Evolutionary conservation across 1,140 invertebrate genomes (phyloP).

Genomic region (Leptinotarsa defecta): DNA sequence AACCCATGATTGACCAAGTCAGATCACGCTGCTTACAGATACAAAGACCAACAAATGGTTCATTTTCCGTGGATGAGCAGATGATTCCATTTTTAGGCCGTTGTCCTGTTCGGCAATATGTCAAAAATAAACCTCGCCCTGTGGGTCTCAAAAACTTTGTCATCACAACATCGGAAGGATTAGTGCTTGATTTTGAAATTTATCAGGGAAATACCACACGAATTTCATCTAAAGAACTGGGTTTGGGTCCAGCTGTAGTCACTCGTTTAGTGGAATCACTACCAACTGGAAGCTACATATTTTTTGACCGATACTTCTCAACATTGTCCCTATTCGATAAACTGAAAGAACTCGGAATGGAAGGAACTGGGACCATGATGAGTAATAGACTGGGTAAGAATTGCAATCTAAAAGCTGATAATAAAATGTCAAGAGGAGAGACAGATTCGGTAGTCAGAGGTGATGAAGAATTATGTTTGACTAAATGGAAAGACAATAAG

Average conservation of each 20-base stretch:
- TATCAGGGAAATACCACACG: conserved; percentile 2
- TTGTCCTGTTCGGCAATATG: conserved; percentile 31
- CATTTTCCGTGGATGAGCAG: conserved; percentile 41
- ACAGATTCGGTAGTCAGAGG: conserved; percentile 4
- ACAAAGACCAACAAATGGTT: not conserved
- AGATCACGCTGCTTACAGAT: conserved; percentile 3
- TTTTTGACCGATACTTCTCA: conserved; percentile 1
- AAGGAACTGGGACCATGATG: conserved; percentile 5
- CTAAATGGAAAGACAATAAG: conserved; percentile 8
- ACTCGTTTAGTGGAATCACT: conserved; percentile 6
- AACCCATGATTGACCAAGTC: conserved; percentile 19
- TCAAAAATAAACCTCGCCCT: conserved; percentile 33
- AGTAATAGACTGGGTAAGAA: conserved; percentile 8
- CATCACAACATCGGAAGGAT: conserved; percentile 6
- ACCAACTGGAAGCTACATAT: not conserved
- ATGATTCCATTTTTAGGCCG: conserved; percentile 36
- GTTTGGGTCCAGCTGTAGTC: conserved; percentile 4
- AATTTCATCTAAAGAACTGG: conserved; percentile 1
- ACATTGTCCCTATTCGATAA: conserved; percentile 3
- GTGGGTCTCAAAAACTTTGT: conserved; percentile 6
- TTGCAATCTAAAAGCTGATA: not conserved
- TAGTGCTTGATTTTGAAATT: conserved; percentile 7
- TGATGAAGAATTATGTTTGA: conserved; percentile 9
- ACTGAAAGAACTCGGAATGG: not conserved
- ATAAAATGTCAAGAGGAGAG: conserved; percentile 2